Base-by-base conservation (phyloP, 2,888 invertebrate genomes). In the Chloroclysta siterata region DNA sequence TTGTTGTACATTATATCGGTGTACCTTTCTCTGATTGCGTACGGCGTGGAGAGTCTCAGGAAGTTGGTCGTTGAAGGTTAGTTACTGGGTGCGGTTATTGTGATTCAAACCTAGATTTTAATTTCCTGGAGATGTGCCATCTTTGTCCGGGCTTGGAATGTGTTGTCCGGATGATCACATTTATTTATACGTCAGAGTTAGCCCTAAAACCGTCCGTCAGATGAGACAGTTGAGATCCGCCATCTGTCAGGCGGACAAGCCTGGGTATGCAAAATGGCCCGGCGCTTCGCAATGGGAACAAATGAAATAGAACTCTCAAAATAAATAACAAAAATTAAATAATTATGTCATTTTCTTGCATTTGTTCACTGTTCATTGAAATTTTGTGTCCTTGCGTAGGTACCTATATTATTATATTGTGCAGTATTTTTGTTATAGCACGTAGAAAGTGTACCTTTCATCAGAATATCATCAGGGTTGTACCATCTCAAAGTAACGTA, bases 21-120 rank as follows among this genome's bases (percentile, higher is more conserved):
- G 56, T 91, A 90, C 74, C 70, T 89, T 61, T 87, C 90, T 17
- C 74, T 91, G 36, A 69, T 65, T 62, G 82, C 89, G 5, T 89
- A 88, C 63, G 90, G 89, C 0, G 80, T 90, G 10, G 90, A 88
- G 69, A 90, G 90, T 61, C 71, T 81, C 1, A 79, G 89, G 64
- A 82, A 81, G 68, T 72, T 76, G 39, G 63, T 87, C 22, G 75
- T 79, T 8, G 89, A 89, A 85, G 89, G 90, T 88, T 77, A 62
- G 77, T 68, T 61, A 62, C 39, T 48, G 48, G 41, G 47, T 41
- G 39, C 53, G 47, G 47, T 57, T 59, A 65, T 69, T 63, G 57
- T 51, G 50, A 53, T 28, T 54, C 29, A 53, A 56, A 61, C 61
- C 60, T 56, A 48, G 63, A 42, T 59, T 47, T 59, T 60, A 41